Evolutionary conservation across 2,113 vertebrate genomes (phyloP).

Genomic region (Nothobranchius furzeri): DNA sequence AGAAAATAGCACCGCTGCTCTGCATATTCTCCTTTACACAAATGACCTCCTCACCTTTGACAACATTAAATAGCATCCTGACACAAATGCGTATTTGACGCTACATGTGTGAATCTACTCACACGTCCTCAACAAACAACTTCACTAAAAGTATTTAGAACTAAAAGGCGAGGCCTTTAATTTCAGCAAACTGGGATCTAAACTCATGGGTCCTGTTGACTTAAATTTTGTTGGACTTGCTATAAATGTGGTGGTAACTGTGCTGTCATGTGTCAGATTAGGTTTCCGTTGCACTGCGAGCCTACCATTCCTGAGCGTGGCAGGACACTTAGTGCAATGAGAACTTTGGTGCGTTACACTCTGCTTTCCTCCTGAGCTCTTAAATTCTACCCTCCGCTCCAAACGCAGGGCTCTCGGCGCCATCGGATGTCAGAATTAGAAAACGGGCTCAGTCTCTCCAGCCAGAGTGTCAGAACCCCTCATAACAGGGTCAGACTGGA

Average conservation of each 20-base stretch:
- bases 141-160: background rate
- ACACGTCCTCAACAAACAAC: background rate
- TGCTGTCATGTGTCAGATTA: slow-evolving; percentile 66
- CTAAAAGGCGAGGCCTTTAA: slow-evolving; percentile 12
- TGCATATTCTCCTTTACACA: slow-evolving; percentile 25
- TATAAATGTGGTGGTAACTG: slow-evolving; percentile 66
- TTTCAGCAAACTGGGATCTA: slow-evolving; percentile 16
- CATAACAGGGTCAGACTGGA: slow-evolving; percentile 45
- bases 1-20: slow-evolving; percentile 65
- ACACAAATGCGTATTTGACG: background rate
- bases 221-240: slow-evolving; percentile 46
- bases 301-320: slow-evolving; percentile 54
- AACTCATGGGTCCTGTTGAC: slow-evolving; percentile 55
- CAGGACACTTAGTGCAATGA: slow-evolving; percentile 46
- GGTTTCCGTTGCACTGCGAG: slow-evolving; percentile 58
- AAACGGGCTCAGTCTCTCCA: slow-evolving; percentile 40
- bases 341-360: slow-evolving; percentile 39
- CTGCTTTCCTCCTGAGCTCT: slow-evolving; percentile 45
- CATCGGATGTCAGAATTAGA: slow-evolving; percentile 63
- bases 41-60: slow-evolving; percentile 14
- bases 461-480: slow-evolving; percentile 43
- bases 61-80: slow-evolving; percentile 8
- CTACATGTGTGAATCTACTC: background rate
- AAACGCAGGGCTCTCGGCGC: slow-evolving; percentile 47
- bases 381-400: slow-evolving; percentile 46